Conservation (phyloP, 1,140 invertebrate genomes). For the Metaphire vulgaris region DNA sequence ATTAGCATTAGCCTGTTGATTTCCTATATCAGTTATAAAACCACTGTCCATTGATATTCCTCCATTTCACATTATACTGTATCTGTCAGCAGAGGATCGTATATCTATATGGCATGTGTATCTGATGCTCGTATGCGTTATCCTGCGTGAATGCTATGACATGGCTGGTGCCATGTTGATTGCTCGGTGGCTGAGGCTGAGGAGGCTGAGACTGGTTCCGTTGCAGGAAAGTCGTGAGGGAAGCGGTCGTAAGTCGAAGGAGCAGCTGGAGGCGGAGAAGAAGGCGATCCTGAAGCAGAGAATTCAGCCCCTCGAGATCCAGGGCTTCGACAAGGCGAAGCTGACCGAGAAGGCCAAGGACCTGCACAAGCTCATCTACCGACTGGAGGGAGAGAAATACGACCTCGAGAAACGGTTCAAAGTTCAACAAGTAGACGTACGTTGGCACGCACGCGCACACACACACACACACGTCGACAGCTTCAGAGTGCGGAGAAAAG, state of each 20-base stretch:
- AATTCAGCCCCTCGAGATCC: constrained; percentile 83
- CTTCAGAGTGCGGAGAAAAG: no score
- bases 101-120: no score
- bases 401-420: constrained; percentile 98
- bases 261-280: constrained; percentile 97
- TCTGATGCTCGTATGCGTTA: neutral
- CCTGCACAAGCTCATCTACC: constrained; percentile 88
- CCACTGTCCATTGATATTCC: no score
- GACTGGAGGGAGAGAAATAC: constrained; percentile 97
- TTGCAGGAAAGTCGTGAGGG: constrained; percentile 66
- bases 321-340: constrained; percentile 69
- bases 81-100: no score
- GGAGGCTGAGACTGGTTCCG: constrained; percentile 65
- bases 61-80: no score
- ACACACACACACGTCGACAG: no score
- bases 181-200: no score
- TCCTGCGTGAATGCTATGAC: neutral
- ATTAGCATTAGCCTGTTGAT: no score
- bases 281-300: constrained; percentile 92
- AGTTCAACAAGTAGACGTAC: constrained; percentile 98
- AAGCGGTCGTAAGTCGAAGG: constrained; percentile 97
- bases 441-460: no score
- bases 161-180: constrained; percentile 31
- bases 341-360: constrained; percentile 84
- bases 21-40: no score